Base-by-base conservation (phyloP, 2,113 vertebrate species). In the Centropus bengalensis region DNA sequence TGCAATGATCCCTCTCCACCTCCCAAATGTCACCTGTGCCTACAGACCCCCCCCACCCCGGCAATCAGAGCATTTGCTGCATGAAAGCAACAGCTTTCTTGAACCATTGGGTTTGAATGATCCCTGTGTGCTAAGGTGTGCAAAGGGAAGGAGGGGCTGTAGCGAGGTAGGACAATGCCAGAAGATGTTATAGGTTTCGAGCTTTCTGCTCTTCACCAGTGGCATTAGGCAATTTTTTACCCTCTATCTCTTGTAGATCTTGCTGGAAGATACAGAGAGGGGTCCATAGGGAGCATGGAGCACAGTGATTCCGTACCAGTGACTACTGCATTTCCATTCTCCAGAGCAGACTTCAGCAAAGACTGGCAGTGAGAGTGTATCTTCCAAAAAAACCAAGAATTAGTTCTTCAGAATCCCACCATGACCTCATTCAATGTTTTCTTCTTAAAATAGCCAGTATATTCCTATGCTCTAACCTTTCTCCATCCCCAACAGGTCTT, bases 401-500 rank as follows among this genome's bases (percentile, higher is more conserved):
- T 54, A 38, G 28, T 44, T 70, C 54, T 80, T 91, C 44, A 23
- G 59, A 78, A 83, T 49, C 67, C 54, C 44, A 68, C 33, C 14
- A 22, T 10, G 13, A 47, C 14, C 83, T 83, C 3, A 13, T 19
- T 77, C 52, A 63, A 8, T 78, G 14, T 73, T 85, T 91, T 81
- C 44, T 63, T 78, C 64, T 78, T 62, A 8, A 63, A 83, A 20
- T 0, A 68, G 68, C 12, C 64, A n/a, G 24, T 83, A 1, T 66
- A 24, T 84, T 94, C 82, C 75, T 86, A 1, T 75, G 60, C 49
- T 94, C 89, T 96, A 95, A 96, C 63, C 32, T 88, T 83, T 94
- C 88, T 95, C 69, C 90, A 44, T 95, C 91, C 87, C 81, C 75
- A 86, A 85, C 97, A 99, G 99, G 98, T 99, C 40, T 99, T 99